phyloP scores from a whole-genome alignment of 2,113 vertebrate genomes.

The Semnopithecus entellus region DNA sequence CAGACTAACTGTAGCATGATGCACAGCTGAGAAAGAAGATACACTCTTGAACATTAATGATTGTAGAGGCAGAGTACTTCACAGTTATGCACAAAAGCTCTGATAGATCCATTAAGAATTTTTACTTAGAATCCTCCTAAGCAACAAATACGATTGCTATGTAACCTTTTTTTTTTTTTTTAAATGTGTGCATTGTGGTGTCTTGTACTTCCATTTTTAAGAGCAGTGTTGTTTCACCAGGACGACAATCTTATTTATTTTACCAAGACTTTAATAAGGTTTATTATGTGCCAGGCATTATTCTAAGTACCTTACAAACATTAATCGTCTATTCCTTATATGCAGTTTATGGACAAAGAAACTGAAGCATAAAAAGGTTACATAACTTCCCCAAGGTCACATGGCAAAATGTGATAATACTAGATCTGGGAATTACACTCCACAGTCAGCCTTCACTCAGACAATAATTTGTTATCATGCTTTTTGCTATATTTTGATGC shows the following conservation, averaged over 20 bases:
- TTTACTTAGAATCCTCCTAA: background rate
- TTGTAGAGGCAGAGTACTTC: background rate
- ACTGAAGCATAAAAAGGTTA: background rate
- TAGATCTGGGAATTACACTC: background rate
- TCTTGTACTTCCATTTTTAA: background rate
- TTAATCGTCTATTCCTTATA: background rate
- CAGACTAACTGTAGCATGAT: background rate
- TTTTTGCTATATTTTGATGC: background rate
- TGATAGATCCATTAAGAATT: background rate
- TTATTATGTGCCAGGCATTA: background rate
- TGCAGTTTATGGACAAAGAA: background rate
- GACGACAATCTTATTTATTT: background rate
- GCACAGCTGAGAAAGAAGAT: background rate
- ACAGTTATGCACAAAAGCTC: background rate
- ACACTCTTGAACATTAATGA: conserved; percentile 1
- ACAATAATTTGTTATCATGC: background rate
- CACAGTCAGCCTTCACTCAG: background rate
- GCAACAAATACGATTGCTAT: background rate
- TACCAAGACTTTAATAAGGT: background rate
- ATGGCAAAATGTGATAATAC: background rate
- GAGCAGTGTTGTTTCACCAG: background rate
- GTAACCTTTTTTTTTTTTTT: background rate
- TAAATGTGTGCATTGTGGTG: background rate
- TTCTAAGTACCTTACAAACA: background rate
- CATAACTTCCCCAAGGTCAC: background rate